Conservation (phyloP, 2,797 vertebrate species). For the Pseudochromis fuscus region DNA sequence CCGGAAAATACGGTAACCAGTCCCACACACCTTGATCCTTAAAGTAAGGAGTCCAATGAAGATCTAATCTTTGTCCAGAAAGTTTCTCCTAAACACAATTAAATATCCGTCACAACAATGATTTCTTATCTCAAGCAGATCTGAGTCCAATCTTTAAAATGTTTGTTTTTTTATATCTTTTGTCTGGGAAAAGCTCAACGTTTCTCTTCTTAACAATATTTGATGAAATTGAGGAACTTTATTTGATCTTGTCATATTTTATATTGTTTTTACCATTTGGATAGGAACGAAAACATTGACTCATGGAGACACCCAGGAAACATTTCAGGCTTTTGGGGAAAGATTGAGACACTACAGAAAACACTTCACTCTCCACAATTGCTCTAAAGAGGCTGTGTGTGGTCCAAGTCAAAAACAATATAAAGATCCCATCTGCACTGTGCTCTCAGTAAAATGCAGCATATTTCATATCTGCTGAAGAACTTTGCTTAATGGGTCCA, state of each 20-base stretch:
- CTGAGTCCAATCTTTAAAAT: neutral
- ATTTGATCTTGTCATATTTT: no score
- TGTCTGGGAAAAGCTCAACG: no score
- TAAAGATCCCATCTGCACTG: neutral
- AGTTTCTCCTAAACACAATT: neutral
- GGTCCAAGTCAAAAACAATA: neutral
- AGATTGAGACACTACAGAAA: neutral
- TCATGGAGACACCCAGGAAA: no score
- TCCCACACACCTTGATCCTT: no score
- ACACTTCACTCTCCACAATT: neutral
- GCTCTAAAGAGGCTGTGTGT: neutral
- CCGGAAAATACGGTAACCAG: no score
- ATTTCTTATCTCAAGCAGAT: neutral
- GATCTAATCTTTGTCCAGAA: neutral
- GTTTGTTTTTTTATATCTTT: neutral
- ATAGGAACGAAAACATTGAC: no score
- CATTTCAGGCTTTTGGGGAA: neutral
- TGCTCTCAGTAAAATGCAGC: neutral
- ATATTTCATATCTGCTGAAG: neutral
- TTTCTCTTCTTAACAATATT: no score
- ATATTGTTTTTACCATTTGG: no score
- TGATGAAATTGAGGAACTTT: no score
- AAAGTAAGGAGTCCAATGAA: neutral
- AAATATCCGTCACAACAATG: neutral
- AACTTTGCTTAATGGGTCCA: neutral